Conservation (phyloP, 2,888 invertebrate genomes). For the Stictocephala bisonia region DNA sequence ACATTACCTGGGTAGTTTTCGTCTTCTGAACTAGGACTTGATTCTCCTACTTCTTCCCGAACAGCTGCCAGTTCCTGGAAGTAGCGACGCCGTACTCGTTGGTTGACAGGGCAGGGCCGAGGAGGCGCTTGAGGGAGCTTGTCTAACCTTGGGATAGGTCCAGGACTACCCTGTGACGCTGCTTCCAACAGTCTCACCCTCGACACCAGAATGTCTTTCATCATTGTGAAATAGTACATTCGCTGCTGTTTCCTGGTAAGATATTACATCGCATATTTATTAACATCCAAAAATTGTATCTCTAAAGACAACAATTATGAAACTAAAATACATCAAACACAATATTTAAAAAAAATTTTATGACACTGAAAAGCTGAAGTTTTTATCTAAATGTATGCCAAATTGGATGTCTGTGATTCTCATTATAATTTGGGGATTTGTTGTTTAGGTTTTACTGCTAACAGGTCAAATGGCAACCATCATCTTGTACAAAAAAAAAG, state of each 20-base stretch:
- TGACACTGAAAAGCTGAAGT: neutral
- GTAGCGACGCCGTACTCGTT: conserved; percentile 59
- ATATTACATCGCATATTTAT: conserved; percentile 6
- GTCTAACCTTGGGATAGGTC: conserved; percentile 47
- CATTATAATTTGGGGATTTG: too few species aligned
- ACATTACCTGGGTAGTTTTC: conserved; percentile 78
- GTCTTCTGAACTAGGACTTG: conserved; percentile 75
- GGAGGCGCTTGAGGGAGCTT: conserved; percentile 41
- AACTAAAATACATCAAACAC: neutral
- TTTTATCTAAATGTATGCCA: neutral
- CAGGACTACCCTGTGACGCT: conserved; percentile 65
- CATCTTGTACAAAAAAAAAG: too few species aligned
- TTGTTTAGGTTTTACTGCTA: too few species aligned
- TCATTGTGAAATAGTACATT: conserved; percentile 70
- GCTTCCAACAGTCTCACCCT: conserved; percentile 77
- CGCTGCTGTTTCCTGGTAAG: conserved; percentile 66
- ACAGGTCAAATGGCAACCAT: too few species aligned
- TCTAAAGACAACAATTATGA: neutral
- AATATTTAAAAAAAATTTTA: neutral
- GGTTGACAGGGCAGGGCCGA: conserved; percentile 44
- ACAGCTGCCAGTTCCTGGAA: conserved; percentile 79
- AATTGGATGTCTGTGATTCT: too few species aligned
- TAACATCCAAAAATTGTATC: neutral
- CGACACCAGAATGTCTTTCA: conserved; percentile 80
- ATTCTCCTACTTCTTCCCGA: conserved; percentile 76